Conservation (phyloP, 2,888 invertebrate species). For the Imbricaverruca yamaguchii region DNA sequence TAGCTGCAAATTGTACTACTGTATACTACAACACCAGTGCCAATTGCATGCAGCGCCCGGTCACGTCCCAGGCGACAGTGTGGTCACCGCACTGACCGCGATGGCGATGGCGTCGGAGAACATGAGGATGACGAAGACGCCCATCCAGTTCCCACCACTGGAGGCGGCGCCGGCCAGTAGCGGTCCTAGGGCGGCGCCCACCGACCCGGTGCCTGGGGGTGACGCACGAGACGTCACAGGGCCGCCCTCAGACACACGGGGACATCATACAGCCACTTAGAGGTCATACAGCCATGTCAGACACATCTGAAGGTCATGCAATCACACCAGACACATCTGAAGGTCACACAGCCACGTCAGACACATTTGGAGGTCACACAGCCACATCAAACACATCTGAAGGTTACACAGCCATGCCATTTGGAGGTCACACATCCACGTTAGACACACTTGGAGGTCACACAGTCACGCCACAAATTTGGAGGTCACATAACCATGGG, state of each 20-base stretch:
- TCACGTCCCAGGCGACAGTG: not conserved
- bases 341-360: too few species aligned
- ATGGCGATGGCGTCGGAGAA: constrained; percentile 68
- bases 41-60: too few species aligned
- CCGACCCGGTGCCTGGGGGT: constrained; percentile 1
- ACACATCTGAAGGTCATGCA: not conserved
- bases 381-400: too few species aligned
- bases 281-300: not conserved
- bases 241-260: not conserved
- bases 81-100: constrained; percentile 46
- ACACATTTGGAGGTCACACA: too few species aligned
- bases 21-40: too few species aligned
- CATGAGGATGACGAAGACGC: constrained; percentile 88
- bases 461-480: too few species aligned
- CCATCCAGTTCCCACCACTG: constrained; percentile 76
- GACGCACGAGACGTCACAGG: not conserved
- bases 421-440: not conserved
- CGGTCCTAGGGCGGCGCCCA: constrained; percentile 89
- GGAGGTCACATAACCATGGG: too few species aligned
- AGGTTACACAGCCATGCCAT: too few species aligned
- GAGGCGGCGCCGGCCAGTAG: constrained; percentile 77
- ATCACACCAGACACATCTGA: not conserved
- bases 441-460: too few species aligned
- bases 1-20: too few species aligned
- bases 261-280: too few species aligned